Base-by-base conservation (phyloP, 2,888 invertebrate genomes). In the Epistrophe eligans region DNA sequence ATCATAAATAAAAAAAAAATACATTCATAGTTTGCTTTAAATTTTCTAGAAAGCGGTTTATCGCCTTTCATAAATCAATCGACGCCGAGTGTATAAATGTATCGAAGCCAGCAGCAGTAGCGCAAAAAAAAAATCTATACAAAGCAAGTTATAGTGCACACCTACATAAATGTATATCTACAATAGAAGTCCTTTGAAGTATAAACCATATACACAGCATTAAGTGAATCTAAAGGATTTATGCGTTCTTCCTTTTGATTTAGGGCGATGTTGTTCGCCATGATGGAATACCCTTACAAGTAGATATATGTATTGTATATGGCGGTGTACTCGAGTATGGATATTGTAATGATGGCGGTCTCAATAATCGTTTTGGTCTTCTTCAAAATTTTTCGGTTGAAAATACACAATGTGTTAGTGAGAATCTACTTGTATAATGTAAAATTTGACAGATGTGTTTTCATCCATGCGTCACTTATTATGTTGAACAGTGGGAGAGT, bases 151-250 rank as follows among this genome's bases (percentile, higher is more conserved):
- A 35, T 32, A 32, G 35, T 58, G 24, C 3, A 24, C 24, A 24
- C 24, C 24, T 24, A 35, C 58, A n/a, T n/a, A 57, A 40, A 40
- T 48, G 24, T 43, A 48, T 43, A 48, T 11, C 15, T 17, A 48
- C 17, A 66, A 67, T 67, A 9, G 48, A 67, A n/a, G n/a, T 50
- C 50, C 50, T 67, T 67, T 67, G 50, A 35, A 67, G 67, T 15
- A 50, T 13, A 50, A 67, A 50, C 17, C 6, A 35, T 35, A 35
- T 50, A 19, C 67, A 50, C 38, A 67, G 67, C 50, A 50, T 38
- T 38, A 66, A 50, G 38, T 67, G 50, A 19, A 50, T 67, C 50
- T 50, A 11, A 60, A 48, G 67, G 50, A 67, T 50, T 67, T 35
- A 67, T 67, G 50, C 67, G 48, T 67, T 1, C 48, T 38, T 50